Base-by-base conservation (phyloP, 2,888 invertebrate species). In the Malacosoma neustria region DNA sequence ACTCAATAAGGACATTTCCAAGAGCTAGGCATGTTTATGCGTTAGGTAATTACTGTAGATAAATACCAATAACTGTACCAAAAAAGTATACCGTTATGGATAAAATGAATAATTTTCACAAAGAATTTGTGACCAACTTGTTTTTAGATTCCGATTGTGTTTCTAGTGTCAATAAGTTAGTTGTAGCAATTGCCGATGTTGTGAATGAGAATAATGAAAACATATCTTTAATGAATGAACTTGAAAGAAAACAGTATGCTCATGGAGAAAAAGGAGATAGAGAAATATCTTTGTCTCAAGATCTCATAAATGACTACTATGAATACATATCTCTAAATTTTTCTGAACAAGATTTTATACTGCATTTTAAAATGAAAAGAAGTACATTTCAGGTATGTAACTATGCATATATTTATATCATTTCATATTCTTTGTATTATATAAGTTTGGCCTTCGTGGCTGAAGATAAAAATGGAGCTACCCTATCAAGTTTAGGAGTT, bases 141-240 rank as follows among this genome's bases (percentile, higher is more conserved):
- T 84, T 85, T 51, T 49, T 84, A 39, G 84, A 85, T 30, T 66
- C 43, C 42, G 81, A 77, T 37, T 65, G 65, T 54, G 60, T 68
- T 35, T 58, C 70, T 30, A 66, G 69, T 22, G 52, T 74, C 11
- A 82, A 80, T 45, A 71, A 71, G 51, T 39, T 76, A 32, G 60
- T 72, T 1, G 66, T 80, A 12, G 72, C 80, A n/a, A 57, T 69
- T 13, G 70, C 81, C 3, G 67, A 79, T 55, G 61, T 79, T 34
- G 49, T 81, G 3, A 57, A 62, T 34, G 82, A 84, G 53, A 76
- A 80, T 46, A 60, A 54, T 45, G 73, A 80, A 37, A 77, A 74
- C 51, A 45, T 79, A 14, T 50, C 51, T 29, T 51, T 38, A 39
- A 62, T 70, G 9, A 66, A 59, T 43, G 61, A 69, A 33, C 41